A percentile compares a stretch with the other conserved stretches of the same genome.
phyloP scores from a whole-genome alignment of 2,797 vertebrate species.

The Pseudotriccus pelzelni region DNA sequence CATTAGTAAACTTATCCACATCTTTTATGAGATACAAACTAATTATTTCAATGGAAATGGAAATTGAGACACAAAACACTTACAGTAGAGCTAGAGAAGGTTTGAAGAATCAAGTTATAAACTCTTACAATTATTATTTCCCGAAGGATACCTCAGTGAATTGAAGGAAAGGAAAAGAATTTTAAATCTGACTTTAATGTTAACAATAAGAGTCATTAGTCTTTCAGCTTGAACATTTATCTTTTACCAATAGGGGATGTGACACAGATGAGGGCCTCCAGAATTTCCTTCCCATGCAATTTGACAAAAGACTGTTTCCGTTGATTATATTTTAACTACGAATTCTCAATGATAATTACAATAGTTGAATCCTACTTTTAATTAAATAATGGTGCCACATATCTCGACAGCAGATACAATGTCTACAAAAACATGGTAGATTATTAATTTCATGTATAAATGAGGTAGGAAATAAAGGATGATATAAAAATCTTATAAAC shows the following conservation, averaged over 20 bases:
- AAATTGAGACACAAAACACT: background rate
- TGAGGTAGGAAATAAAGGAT: background rate
- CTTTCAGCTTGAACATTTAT: background rate
- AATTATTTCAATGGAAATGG: background rate
- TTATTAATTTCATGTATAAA: background rate
- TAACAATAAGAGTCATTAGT: background rate
- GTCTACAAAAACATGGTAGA: background rate
- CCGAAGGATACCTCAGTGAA: background rate
- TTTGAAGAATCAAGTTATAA: background rate
- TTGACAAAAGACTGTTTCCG: background rate
- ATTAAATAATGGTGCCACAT: background rate
- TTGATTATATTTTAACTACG: background rate
- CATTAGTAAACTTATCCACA: background rate
- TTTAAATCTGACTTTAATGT: background rate
- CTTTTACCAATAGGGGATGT: background rate
- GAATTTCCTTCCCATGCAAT: background rate
- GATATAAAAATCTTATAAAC: background rate
- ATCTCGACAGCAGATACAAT: background rate
- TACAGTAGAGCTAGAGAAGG: background rate
- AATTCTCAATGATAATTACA: background rate
- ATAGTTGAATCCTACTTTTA: background rate
- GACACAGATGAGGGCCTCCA: background rate
- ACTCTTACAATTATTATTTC: background rate
- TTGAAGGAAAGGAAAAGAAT: background rate
- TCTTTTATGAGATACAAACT: background rate